phyloP scores from a whole-genome alignment of 1,140 invertebrate genomes.

The Drosophila funebris region DNA sequence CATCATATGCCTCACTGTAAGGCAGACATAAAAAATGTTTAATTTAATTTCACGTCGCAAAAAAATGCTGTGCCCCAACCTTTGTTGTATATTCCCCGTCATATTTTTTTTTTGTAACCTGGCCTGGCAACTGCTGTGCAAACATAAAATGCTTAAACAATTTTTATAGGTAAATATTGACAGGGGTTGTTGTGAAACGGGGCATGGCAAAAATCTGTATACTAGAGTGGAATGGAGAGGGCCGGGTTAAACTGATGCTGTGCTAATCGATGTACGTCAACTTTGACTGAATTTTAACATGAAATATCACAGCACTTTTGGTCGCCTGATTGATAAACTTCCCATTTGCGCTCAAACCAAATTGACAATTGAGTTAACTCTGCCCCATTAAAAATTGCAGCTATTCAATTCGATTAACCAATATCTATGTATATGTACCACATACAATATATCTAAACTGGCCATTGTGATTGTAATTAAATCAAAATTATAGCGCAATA shows the following conservation, averaged over 20 bases:
- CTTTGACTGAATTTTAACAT: slow-evolving; percentile 68
- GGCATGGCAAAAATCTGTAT: too few species aligned
- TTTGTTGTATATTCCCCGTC: slow-evolving; percentile 1
- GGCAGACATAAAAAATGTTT: slow-evolving; percentile 73
- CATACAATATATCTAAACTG: neutral
- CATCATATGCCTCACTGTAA: neutral
- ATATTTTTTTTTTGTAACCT: slow-evolving; percentile 19
- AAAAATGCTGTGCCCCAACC: slow-evolving; percentile 33
- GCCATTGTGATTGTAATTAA: neutral
- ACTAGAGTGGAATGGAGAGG: too few species aligned
- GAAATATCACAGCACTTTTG: slow-evolving; percentile 15
- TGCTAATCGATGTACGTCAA: slow-evolving; percentile 69
- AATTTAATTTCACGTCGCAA: slow-evolving; percentile 69
- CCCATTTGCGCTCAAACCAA: slow-evolving; percentile 11
- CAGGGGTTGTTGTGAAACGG: neutral
- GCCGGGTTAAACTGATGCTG: slow-evolving; percentile 18
- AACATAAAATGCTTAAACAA: slow-evolving; percentile 79
- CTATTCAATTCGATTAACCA: neutral
- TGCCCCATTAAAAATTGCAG: neutral
- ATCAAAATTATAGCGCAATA: slow-evolving; percentile 15
- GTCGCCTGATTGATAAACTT: slow-evolving; percentile 59
- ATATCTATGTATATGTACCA: too few species aligned
- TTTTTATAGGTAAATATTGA: slow-evolving; percentile 75
- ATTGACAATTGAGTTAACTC: slow-evolving; percentile 27
- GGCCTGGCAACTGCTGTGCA: slow-evolving; percentile 70